Evolutionary conservation across 2,797 vertebrate genomes (phyloP), one percentile per base, ranked within the genome.

Genomic region (Eurystomus glaucurus): DNA sequence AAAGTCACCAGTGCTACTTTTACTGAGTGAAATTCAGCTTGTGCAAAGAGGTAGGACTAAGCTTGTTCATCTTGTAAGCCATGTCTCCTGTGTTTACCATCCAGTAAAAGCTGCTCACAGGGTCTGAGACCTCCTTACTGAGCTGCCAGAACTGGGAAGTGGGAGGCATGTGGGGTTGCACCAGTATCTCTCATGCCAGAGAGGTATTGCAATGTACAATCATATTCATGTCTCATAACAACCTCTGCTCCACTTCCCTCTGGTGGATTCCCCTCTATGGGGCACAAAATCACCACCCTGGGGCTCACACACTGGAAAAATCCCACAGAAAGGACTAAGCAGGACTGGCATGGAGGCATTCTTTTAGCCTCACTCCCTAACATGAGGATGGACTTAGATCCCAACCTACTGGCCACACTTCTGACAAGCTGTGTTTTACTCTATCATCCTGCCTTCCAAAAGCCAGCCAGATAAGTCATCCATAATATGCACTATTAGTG

Each of bases 401-500:
- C 46, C 61, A 88, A 68, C 23, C 29, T 58, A 35, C 46, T 76
- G 62, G 51, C 39, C 2, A 5, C 37, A 20, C 50, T 88, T 89
- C 72, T 96, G 79, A 60, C 82, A 93, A 57, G 61, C 5, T 77
- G 52, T 2, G 0, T 80, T 95, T 88, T 86, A 92, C 25, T 93
- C 75, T 61, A 50, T 72, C 13, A n/a, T 10, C 21, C 35, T 88
- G 55, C 69, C 85, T 94, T 85, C 74, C 86, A 90, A 85, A 85
- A 79, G 79, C 54, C 65, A 93, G 19, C 11, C 72, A 91, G 85
- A 81, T 81, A 91, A 88, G 25, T 16, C 69, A 71, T 88, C 54
- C 72, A 71, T 93, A 88, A 93, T 43, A 69, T 8, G 9, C 43
- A 61, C 33, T 84, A 41, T 55, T 92, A 94, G 57, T n/a, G 33